These are phyloP conservation scores for Anhinga rufa DNA, from an alignment of 2,113 vertebrate species.

Conservation along the genomic window DNA sequence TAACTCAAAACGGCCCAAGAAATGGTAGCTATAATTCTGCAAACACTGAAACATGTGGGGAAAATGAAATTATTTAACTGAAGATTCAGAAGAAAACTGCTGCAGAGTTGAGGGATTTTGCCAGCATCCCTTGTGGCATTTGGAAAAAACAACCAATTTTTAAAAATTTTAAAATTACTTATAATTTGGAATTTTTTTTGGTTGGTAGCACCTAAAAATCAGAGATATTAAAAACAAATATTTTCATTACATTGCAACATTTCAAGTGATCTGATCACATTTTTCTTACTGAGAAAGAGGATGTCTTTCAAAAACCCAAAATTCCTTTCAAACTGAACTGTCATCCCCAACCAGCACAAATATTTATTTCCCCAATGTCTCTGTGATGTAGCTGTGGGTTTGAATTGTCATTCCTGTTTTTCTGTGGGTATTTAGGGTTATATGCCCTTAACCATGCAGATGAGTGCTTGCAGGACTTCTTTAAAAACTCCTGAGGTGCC, in stretches of 20 bases:
- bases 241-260: not conserved
- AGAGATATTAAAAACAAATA: not conserved
- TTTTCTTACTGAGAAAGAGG: not conserved
- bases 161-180: not conserved
- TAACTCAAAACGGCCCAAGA: not conserved
- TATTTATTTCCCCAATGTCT: not conserved
- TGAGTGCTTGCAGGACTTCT: not conserved
- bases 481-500: not conserved
- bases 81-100: not conserved
- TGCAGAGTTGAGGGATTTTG: not conserved
- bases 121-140: not conserved
- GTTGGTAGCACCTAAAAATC: not conserved
- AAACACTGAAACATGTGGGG: not conserved
- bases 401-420: not conserved
- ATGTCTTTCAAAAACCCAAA: not conserved
- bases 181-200: not conserved
- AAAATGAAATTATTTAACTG: not conserved
- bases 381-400: not conserved
- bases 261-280: not conserved
- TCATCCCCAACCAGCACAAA: not conserved
- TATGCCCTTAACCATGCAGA: not conserved
- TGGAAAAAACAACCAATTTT: not conserved
- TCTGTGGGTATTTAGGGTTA: not conserved
- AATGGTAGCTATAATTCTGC: not conserved
- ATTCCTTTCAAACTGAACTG: not conserved